These are phyloP conservation scores for Phyto melanocephala DNA, from an alignment of 2,888 invertebrate species.

Conservation along the genomic window DNA sequence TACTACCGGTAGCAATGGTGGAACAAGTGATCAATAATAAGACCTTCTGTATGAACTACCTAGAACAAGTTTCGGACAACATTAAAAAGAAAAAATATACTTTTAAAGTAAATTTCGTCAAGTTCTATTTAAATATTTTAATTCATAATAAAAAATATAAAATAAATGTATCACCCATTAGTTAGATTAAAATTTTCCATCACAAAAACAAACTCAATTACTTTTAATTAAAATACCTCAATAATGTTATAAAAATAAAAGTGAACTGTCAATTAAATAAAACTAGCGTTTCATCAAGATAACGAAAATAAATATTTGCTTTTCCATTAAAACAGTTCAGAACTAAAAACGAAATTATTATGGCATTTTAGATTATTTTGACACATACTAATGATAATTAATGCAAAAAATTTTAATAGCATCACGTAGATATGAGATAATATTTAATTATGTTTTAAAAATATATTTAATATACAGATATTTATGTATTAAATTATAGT, in stretches of 20 bases:
- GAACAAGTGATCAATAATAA: too few species aligned
- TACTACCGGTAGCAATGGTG: too few species aligned
- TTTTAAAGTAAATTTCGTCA: too few species aligned
- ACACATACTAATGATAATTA: conserved; percentile 24
- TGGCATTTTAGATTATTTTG: not conserved
- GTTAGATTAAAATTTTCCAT: too few species aligned
- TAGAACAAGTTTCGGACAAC: too few species aligned
- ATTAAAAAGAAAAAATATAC: too few species aligned
- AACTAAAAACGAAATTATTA: not conserved
- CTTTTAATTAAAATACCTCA: not conserved
- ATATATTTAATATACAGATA: not conserved
- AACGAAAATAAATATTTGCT: conserved; percentile 1
- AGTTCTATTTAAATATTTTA: too few species aligned
- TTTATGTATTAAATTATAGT: not conserved
- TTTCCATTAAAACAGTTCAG: not conserved
- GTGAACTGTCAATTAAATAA: conserved; percentile 7
- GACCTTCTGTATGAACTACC: too few species aligned
- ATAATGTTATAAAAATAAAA: not conserved
- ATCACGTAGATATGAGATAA: conserved; percentile 32
- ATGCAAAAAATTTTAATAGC: conserved; percentile 10
- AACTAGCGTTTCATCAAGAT: conserved; percentile 22
- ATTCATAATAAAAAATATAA: too few species aligned
- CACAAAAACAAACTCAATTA: too few species aligned
- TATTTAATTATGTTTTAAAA: not conserved
- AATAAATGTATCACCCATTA: too few species aligned